Conservation (phyloP, 2,113 vertebrate genomes). For the Amblyornis subalaris region DNA sequence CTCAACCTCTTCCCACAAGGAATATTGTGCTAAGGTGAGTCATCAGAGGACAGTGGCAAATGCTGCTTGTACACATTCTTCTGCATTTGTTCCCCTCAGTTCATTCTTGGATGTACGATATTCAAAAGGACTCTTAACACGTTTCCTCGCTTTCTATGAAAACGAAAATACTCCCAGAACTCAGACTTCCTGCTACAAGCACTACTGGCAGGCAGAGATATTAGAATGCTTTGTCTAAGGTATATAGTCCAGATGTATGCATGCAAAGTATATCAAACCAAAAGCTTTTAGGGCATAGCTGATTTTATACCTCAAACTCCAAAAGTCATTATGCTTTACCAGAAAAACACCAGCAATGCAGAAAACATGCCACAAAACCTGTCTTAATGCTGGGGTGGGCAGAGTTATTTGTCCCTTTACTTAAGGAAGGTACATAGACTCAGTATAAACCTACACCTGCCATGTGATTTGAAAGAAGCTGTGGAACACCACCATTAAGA, state of each 20-base stretch:
- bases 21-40: not conserved
- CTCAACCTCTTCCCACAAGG: not conserved
- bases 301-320: not conserved
- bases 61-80: too few species aligned
- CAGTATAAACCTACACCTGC: not conserved
- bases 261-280: not conserved
- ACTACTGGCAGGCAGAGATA: not conserved
- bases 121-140: not conserved
- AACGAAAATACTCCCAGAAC: not conserved
- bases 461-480: not conserved
- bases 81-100: not conserved
- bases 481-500: not conserved
- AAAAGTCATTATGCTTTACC: not conserved
- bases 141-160: not conserved
- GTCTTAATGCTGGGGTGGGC: not conserved
- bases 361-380: not conserved
- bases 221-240: not conserved
- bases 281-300: not conserved
- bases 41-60: not conserved
- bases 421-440: not conserved
- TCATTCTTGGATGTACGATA: not conserved
- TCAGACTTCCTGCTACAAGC: not conserved
- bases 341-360: not conserved
- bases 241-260: not conserved
- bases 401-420: not conserved